Evolutionary conservation across 2,888 invertebrate genomes (phyloP), one percentile per base, ranked within the genome.

Genomic region (Sericinus montela): DNA sequence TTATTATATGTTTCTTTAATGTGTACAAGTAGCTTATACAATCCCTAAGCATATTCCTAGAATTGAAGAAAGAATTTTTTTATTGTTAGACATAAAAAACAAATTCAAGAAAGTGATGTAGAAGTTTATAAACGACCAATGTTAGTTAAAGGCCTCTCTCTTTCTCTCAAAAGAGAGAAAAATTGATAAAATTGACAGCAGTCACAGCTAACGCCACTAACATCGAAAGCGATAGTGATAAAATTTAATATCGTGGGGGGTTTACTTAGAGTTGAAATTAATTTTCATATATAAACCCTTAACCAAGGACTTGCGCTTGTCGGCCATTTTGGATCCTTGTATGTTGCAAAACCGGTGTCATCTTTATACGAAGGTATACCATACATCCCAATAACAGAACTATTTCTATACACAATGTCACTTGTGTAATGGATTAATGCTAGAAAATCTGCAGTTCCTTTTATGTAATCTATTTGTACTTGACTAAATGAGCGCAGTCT

Each of bases 401-500:
- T 51, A 38, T 64, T 63, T 38, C 60, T 57, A 23, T 57, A 62
- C 10, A 56, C 58, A 1, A 54, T 45, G 14, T 53, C 44, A 0
- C 52, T 49, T 0, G 53, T 49, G 34, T 64, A 64, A 50, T 54
- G 53, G 16, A 61, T 64, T 3, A 62, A 25, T 0, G 52, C 63
- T 8, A 62, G 28, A 42, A 58, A 58, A 36, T 64, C 62, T 2
- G 59, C 34, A 3, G 62, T 57, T 8, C 72, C 72, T 43, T 56
- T 62, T 7, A 74, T 56, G 30, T 65, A 62, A 1, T 62, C 54
- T 8, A 67, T 56, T 72, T 89, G 82, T 39, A 76, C 69, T 8
- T 59, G 48, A 0, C 80, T 77, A 51, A 89, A 86, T 13, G 59
- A 60, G 1, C 87, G 87, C n/a, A 90, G 62, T 16, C 87, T 63